Percentiles rank a stretch among this genome's conserved stretches.
Conservation (phyloP, 1,140 invertebrate species). For the Forficula auricularia region DNA sequence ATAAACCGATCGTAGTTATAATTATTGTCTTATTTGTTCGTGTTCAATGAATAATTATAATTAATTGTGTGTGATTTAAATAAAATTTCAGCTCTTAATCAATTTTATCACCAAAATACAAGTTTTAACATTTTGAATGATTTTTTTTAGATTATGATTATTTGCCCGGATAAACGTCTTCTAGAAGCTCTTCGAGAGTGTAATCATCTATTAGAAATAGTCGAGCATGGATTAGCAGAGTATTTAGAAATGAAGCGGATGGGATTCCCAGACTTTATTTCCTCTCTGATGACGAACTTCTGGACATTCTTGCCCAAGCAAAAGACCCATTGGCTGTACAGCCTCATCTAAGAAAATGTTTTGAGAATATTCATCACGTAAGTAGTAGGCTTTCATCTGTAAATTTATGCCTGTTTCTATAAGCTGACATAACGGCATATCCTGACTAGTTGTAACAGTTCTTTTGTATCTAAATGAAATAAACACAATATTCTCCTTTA, state of each 20-base stretch:
- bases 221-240: conserved; percentile 52
- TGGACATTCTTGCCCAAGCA: conserved; percentile 57
- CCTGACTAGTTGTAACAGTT: no score
- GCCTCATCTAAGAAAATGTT: conserved; percentile 60
- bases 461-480: no score
- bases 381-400: neutral
- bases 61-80: no score
- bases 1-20: no score
- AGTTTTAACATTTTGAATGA: no score
- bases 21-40: no score
- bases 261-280: conserved; percentile 56
- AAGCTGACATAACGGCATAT: no score
- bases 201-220: conserved; percentile 43
- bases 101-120: no score
- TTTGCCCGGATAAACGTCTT: conserved; percentile 37
- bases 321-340: conserved; percentile 56
- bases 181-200: conserved; percentile 49
- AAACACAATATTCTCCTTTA: no score
- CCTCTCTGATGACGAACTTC: conserved; percentile 56
- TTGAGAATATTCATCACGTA: conserved; percentile 57
- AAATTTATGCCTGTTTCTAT: neutral
- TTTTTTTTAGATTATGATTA: conserved; percentile 33
- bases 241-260: conserved; percentile 56
- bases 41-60: no score
- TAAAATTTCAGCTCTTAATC: no score